phyloP scores from a whole-genome alignment of 2,113 vertebrate species.

The Acrocephalus kingi region DNA sequence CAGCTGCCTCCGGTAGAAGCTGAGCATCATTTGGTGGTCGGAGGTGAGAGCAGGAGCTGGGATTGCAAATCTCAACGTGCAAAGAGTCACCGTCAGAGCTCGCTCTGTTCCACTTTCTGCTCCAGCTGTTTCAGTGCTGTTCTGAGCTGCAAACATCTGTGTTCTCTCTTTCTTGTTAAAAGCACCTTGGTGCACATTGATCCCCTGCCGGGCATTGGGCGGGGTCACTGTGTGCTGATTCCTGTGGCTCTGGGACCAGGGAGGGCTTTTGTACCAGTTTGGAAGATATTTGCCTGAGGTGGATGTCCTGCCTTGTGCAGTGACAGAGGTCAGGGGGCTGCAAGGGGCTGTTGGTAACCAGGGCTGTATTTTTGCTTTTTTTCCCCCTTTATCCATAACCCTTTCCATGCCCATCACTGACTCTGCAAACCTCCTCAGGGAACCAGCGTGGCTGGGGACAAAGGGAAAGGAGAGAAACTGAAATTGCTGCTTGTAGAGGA shows the following conservation, averaged over 20 bases:
- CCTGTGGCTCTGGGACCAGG: background rate
- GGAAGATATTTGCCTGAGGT: background rate
- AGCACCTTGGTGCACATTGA: background rate
- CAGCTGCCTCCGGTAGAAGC: conserved; percentile 15
- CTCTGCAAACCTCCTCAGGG: background rate
- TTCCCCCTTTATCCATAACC: background rate
- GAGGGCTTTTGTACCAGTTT: background rate
- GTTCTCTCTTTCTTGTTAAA: background rate
- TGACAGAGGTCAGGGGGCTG: background rate
- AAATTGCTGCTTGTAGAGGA: background rate
- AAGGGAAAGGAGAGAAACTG: background rate
- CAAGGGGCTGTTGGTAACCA: background rate
- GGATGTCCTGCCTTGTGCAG: background rate
- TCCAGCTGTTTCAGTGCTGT: background rate
- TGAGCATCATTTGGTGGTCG: background rate
- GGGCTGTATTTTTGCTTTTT: background rate
- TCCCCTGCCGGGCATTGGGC: background rate
- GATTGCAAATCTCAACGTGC: background rate
- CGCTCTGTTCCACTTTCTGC: background rate
- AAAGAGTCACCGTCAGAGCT: background rate
- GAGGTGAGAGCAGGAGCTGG: background rate
- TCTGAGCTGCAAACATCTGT: background rate
- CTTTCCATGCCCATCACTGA: background rate
- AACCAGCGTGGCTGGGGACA: background rate
- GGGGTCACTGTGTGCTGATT: background rate